These are phyloP conservation scores for Prinia subflava DNA, from an alignment of 2,113 vertebrate species.

Conservation along the genomic window DNA sequence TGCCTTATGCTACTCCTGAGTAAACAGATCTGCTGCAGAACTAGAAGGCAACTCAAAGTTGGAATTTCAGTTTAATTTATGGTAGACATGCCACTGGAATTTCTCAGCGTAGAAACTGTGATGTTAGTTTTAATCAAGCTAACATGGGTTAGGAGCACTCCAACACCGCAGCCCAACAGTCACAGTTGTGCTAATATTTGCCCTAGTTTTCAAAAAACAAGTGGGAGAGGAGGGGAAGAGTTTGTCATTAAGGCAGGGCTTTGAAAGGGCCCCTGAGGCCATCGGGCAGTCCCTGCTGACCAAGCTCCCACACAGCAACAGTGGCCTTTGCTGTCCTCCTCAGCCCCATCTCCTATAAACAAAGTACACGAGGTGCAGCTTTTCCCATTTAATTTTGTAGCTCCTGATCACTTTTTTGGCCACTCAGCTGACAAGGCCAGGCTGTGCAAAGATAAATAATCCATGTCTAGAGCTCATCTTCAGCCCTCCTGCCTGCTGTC, in stretches of 20 bases:
- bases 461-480: background rate
- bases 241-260: background rate
- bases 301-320: background rate
- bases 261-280: background rate
- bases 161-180: background rate
- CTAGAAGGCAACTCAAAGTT: background rate
- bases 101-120: background rate
- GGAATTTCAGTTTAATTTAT: conserved; percentile 37
- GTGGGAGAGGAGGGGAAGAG: background rate
- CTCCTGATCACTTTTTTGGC: background rate
- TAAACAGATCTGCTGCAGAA: conserved; percentile 12
- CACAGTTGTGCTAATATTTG: conserved; percentile 13
- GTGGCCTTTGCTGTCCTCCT: background rate
- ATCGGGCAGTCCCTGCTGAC: fast-evolving
- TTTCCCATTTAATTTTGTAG: background rate
- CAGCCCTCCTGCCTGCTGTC: fast-evolving
- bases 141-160: background rate
- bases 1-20: conserved; percentile 11
- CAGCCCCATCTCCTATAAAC: background rate
- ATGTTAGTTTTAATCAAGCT: conserved; percentile 5
- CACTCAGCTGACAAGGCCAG: background rate
- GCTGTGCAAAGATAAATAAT: background rate
- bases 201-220: background rate
- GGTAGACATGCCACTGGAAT: background rate
- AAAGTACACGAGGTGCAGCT: fast-evolving